Conservation (phyloP, 2,797 vertebrate genomes). For the Chiloscyllium punctatum region DNA sequence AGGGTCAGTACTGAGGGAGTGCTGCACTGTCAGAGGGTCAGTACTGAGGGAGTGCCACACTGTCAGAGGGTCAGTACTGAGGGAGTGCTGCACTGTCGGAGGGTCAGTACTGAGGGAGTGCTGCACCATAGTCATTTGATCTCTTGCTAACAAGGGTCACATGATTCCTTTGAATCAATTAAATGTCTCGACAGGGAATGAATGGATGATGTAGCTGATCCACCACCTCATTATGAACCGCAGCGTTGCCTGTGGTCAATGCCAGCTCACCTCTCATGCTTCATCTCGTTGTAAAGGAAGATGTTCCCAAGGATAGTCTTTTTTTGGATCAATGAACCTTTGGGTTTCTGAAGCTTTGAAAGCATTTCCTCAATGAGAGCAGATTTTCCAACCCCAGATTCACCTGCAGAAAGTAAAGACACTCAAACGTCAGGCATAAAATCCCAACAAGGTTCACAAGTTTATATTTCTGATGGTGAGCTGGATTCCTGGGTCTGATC, state of each 20-base stretch:
- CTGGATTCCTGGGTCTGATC: not conserved
- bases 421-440: not conserved
- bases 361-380: conserved; percentile 51
- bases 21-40: not conserved
- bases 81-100: not conserved
- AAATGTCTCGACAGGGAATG: not conserved
- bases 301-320: conserved; percentile 54
- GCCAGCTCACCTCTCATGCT: conserved; percentile 41
- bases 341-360: conserved; percentile 46
- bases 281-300: conserved; percentile 49
- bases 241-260: too few species aligned
- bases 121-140: not conserved
- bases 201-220: not conserved
- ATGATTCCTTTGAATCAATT: not conserved
- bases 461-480: not conserved
- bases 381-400: conserved; percentile 56
- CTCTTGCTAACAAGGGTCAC: too few species aligned
- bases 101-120: too few species aligned
- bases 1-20: not conserved
- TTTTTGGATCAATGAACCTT: conserved; percentile 47
- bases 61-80: too few species aligned
- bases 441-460: too few species aligned
- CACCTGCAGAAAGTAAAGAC: conserved; percentile 46
- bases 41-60: too few species aligned
- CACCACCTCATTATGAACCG: too few species aligned